Conservation (phyloP, 2,888 invertebrate species). For the Drosophila algonquin region DNA sequence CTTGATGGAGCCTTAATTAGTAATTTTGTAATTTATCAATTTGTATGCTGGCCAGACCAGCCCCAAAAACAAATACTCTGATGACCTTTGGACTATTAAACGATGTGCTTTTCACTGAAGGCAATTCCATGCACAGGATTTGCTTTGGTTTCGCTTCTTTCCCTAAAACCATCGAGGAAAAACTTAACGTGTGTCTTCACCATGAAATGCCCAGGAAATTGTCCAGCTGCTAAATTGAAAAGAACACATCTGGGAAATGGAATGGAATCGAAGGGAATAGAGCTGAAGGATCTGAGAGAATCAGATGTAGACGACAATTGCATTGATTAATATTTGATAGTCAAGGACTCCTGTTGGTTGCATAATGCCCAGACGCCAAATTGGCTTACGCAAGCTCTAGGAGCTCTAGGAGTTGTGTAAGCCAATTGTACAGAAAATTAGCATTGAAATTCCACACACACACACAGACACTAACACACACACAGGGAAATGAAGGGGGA, state of each 20-base stretch:
- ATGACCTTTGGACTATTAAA: constrained; percentile 30
- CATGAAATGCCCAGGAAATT: constrained; percentile 1
- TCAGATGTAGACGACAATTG: constrained; percentile 14
- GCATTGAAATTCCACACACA: neutral
- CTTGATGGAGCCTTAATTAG: constrained; percentile 62
- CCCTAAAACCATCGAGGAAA: neutral
- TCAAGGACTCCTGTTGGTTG: constrained; percentile 3
- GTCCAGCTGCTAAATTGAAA: constrained; percentile 23
- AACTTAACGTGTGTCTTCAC: neutral
- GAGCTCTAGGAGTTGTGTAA: constrained; percentile 18
- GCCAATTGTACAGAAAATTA: constrained; percentile 14
- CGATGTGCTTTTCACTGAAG: neutral
- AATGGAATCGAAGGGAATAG: neutral
- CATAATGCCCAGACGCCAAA: constrained; percentile 12
- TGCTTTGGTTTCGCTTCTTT: neutral
- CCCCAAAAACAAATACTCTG: constrained; percentile 56
- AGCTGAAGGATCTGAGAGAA: neutral
- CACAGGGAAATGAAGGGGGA: neutral
- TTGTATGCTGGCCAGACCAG: constrained; percentile 58
- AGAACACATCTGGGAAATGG: neutral
- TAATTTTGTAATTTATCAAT: constrained; percentile 76
- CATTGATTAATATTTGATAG: constrained; percentile 40
- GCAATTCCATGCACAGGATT: too few relatives aligned
- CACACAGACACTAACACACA: too few relatives aligned
- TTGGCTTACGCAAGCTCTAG: constrained; percentile 24